Evolutionary conservation across 2,113 vertebrate genomes (phyloP).

Genomic region (Oreocharis arfaki): DNA sequence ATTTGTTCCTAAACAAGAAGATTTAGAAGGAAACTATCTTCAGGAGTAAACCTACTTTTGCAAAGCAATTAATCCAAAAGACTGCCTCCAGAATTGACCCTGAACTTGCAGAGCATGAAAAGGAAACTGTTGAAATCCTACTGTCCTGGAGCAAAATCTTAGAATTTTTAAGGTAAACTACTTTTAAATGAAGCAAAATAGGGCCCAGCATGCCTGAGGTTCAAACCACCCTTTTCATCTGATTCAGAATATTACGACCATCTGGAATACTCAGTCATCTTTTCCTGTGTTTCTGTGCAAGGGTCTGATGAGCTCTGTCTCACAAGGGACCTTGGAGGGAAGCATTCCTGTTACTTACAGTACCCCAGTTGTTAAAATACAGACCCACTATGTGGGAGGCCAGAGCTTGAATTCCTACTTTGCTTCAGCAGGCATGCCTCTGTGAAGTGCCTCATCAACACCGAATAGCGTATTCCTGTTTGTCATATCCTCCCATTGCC

Average conservation of each 20-base stretch:
- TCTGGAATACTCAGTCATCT: constrained; percentile 19
- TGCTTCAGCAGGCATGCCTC: neutral
- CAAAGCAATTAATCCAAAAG: neutral
- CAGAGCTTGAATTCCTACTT: neutral
- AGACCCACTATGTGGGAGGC: constrained; percentile 27
- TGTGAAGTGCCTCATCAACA: constrained; percentile 16
- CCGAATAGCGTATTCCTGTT: neutral
- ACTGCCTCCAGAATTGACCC: neutral
- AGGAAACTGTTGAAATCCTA: neutral
- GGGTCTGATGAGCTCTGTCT: constrained; percentile 8
- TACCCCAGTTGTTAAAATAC: constrained; percentile 41
- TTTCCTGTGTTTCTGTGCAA: constrained; percentile 32
- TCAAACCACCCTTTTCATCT: neutral
- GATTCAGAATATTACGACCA: neutral
- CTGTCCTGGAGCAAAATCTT: neutral
- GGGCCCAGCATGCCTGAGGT: neutral
- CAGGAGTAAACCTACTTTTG: neutral
- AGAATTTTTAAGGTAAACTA: neutral
- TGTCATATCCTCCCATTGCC: neutral
- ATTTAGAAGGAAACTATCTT: neutral
- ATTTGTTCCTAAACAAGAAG: neutral
- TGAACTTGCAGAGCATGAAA: neutral
- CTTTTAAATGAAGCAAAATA: constrained; percentile 30
- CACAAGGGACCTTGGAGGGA: neutral
- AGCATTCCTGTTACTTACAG: neutral